A percentile compares a stretch with the other conserved stretches of the same genome.
These are phyloP conservation scores for Echinops telfairi DNA, from an alignment of 2,113 vertebrate genomes.

Conservation along the genomic window DNA sequence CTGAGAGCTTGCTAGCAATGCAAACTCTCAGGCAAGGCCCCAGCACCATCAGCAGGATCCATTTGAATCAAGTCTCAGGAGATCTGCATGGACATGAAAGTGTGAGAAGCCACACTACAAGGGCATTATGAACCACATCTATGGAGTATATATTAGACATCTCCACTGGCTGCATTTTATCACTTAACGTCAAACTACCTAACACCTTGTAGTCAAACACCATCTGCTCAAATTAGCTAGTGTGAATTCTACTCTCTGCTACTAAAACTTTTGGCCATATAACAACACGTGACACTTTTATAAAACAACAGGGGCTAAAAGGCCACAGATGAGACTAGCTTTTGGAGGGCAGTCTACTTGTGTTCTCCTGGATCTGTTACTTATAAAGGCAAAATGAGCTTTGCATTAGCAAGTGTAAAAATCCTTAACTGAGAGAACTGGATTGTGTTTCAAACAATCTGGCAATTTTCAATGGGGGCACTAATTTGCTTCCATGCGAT, in stretches of 20 bases:
- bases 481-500: constrained; percentile 58
- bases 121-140: background rate
- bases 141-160: background rate
- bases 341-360: constrained; percentile 38
- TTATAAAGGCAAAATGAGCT: constrained; percentile 58
- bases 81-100: background rate
- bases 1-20: background rate
- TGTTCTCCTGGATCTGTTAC: constrained; percentile 53
- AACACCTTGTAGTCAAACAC: too few species aligned
- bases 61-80: background rate
- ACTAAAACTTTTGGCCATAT: background rate
- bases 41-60: background rate
- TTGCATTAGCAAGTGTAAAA: constrained; percentile 59
- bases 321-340: background rate
- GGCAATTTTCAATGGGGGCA: constrained; percentile 45
- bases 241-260: constrained; percentile 21
- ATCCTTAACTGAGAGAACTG: background rate
- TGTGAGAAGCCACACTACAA: background rate
- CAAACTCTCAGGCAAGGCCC: background rate
- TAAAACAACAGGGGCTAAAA: constrained; percentile 23
- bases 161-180: background rate
- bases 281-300: background rate
- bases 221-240: background rate
- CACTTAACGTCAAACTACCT: background rate
- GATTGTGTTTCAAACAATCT: constrained; percentile 62